These are phyloP conservation scores for Diprion similis DNA, from an alignment of 1,140 invertebrate species.

Conservation along the genomic window DNA sequence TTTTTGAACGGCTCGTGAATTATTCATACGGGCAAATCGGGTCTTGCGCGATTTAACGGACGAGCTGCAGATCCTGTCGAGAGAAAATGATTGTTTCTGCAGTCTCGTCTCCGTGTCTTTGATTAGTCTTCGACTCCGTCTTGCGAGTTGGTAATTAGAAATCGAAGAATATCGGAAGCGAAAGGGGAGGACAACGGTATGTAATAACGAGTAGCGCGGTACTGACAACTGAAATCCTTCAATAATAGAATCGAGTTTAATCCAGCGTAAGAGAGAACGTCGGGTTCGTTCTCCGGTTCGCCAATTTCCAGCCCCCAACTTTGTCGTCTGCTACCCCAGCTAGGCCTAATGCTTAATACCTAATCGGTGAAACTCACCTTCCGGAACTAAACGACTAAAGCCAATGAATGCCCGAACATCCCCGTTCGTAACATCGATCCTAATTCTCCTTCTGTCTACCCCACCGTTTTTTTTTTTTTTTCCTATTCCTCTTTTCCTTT, in stretches of 20 bases:
- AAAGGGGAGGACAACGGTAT: too few species aligned
- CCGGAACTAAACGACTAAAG: constrained; percentile 11
- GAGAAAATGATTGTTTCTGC: too few species aligned
- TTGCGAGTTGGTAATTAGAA: too few species aligned
- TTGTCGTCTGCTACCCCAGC: background rate
- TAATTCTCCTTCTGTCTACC: constrained; percentile 33
- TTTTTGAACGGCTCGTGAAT: constrained; percentile 6
- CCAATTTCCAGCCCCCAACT: background rate
- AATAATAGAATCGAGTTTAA: constrained; percentile 5
- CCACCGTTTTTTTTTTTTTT: constrained; percentile 35
- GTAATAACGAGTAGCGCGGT: too few species aligned
- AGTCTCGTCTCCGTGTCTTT: too few species aligned
- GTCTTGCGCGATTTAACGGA: too few species aligned
- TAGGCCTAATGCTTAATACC: background rate
- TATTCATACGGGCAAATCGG: background rate
- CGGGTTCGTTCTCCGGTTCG: constrained; percentile 1
- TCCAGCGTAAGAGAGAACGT: constrained; percentile 4
- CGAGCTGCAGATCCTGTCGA: too few species aligned
- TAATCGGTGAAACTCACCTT: background rate
- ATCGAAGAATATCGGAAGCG: too few species aligned
- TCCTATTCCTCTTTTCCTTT: constrained; percentile 38
- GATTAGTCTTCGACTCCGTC: too few species aligned
- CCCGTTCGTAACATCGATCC: constrained; percentile 4
- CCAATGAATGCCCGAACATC: constrained; percentile 1
- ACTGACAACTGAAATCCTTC: background rate